Evolutionary conservation across 2,797 vertebrate species (phyloP).

Genomic region (Ibycter americanus): DNA sequence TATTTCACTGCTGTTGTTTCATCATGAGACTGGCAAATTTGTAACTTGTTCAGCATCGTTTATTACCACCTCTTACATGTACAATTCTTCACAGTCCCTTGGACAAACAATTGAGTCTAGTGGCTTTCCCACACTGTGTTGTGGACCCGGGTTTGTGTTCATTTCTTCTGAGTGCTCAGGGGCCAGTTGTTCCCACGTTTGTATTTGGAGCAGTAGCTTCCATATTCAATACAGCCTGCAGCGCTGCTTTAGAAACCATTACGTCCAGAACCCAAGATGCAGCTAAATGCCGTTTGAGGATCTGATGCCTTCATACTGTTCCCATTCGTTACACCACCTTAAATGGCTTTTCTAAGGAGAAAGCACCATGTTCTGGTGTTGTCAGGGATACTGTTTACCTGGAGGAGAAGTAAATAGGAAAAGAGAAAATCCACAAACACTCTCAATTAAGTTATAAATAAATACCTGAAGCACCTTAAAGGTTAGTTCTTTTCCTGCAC

Average conservation of each 20-base stretch:
- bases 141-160: neutral
- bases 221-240: rapidly evolving
- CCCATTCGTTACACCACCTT: rapidly evolving
- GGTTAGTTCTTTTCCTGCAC: neutral
- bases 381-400: neutral
- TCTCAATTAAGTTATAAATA: rapidly evolving
- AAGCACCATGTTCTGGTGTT: neutral
- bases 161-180: neutral
- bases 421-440: neutral
- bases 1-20: neutral
- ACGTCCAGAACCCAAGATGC: rapidly evolving
- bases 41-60: neutral
- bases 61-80: neutral
- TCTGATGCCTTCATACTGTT: rapidly evolving
- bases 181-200: rapidly evolving
- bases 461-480: neutral
- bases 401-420: neutral
- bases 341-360: neutral
- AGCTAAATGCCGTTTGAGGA: neutral
- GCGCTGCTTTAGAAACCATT: rapidly evolving
- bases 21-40: neutral
- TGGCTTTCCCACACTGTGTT: rapidly evolving
- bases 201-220: neutral
- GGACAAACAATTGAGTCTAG: neutral
- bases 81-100: neutral